Evolutionary conservation across 2,888 invertebrate species (phyloP), one percentile per base, ranked within the genome.

Genomic region (Fissipunctia ypsillon): DNA sequence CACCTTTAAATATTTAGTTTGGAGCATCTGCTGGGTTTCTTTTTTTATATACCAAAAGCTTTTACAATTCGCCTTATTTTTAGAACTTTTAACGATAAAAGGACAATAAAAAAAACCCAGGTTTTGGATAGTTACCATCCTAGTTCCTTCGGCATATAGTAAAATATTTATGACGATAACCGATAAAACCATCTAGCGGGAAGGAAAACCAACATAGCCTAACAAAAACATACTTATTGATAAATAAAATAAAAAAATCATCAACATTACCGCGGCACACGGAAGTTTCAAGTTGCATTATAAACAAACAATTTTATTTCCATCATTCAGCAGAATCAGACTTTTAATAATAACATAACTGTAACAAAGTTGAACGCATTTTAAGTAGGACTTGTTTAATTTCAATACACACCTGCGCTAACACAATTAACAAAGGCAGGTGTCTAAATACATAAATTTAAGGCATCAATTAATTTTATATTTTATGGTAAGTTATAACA

Each of bases 291-390:
- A 78, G 68, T 74, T 77, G 67, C 66, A 74, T 73, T 59, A 73
- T 84, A 84, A 87, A 84, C 76, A 78, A 79, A 71, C 65, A 79
- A 80, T 71, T n/a, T 73, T 84, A 84, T 81, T 86, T 77, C 73
- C 71, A 78, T 81, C 76, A 75, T 77, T 71, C 48, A 74, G 54
- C 68, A 69, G 80, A 81, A 69, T 71, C n/a, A 41, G 52, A 48
- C 68, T 71, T 70, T 60, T 61, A 74, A 71, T 57, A n/a, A n/a
- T n/a, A n/a, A n/a, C n/a, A n/a, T n/a, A 70, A 69, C 25, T 80
- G 61, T 79, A 73, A 68, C 78, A 80, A 84, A 87, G 84, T 87
- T 82, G 78, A 86, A 84, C 78, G 84, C 38, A 78, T 78, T 79
- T 56, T 66, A 83, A 78, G 63, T 76, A 48, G 77, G 78, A 52